A percentile compares a stretch with the other conserved stretches of the same genome.
phyloP scores from a whole-genome alignment of 2,888 invertebrate genomes.

The Tenthredo scrophulariae region DNA sequence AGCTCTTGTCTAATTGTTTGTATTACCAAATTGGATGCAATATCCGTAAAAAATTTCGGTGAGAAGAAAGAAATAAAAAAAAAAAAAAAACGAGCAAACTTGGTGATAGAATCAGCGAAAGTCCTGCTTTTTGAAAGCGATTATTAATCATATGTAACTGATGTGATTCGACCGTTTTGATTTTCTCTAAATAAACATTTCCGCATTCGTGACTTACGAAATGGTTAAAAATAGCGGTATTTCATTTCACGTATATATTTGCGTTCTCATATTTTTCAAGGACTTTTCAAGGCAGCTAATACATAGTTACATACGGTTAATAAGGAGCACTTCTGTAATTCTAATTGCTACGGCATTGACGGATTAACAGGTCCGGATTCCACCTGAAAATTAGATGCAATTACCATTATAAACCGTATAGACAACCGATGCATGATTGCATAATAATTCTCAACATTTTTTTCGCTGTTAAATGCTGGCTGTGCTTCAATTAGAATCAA shows the following conservation, averaged over 20 bases:
- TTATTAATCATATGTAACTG: not conserved
- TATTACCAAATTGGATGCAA: not conserved
- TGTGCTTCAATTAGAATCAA: constrained; percentile 15
- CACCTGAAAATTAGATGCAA: constrained; percentile 50
- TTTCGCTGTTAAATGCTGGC: not conserved
- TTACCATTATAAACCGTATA: constrained; percentile 35
- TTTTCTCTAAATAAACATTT: not conserved
- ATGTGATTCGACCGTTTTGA: not conserved
- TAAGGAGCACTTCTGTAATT: constrained; percentile 40
- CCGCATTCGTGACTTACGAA: constrained; percentile 8
- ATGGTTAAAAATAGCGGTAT: constrained; percentile 16
- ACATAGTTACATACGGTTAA: constrained; percentile 1
- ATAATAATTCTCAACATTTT: not conserved
- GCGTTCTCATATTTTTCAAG: constrained; percentile 34
- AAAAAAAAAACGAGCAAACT: not conserved
- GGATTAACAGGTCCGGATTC: constrained; percentile 54
- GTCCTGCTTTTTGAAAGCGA: not conserved
- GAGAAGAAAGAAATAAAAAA: not conserved
- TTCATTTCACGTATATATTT: constrained; percentile 13
- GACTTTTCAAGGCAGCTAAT: constrained; percentile 34
- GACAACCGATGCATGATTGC: constrained; percentile 12
- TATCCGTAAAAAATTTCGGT: not conserved
- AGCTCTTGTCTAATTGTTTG: not conserved
- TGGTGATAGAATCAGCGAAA: not conserved
- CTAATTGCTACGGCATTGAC: constrained; percentile 46